Evolutionary conservation across 2,113 vertebrate genomes (phyloP).

Genomic region (Lophura nycthemera): DNA sequence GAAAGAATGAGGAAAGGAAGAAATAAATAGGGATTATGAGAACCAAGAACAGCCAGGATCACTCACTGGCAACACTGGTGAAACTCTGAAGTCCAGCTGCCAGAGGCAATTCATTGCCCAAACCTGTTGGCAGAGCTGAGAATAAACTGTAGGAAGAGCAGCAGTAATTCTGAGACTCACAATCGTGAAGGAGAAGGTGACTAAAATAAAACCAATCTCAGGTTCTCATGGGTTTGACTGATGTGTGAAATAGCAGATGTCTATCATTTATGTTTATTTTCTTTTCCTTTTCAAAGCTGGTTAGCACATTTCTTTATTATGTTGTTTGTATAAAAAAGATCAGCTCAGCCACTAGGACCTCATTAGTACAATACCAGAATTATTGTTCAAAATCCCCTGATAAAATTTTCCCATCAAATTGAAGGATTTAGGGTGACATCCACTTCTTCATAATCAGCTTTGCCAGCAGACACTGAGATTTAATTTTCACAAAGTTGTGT

Average conservation of each 20-base stretch:
- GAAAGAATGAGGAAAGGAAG: background rate
- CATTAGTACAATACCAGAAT: background rate
- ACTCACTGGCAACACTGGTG: background rate
- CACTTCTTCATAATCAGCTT: background rate
- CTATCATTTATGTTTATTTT: background rate
- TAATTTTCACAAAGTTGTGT: background rate
- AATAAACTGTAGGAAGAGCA: background rate
- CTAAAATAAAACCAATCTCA: background rate
- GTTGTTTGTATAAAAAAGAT: background rate
- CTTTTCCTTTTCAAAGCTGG: background rate
- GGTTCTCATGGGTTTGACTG: background rate
- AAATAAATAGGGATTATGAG: background rate
- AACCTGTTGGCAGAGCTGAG: background rate
- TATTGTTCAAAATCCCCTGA: background rate
- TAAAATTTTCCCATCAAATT: background rate
- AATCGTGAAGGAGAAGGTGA: background rate
- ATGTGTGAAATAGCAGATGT: background rate
- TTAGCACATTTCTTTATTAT: background rate
- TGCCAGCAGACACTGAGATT: background rate
- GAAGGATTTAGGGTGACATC: background rate
- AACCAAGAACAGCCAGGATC: background rate
- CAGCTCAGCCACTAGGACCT: background rate
- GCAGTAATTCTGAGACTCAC: background rate
- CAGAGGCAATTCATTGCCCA: background rate
- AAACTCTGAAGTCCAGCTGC: background rate